Base-by-base conservation (phyloP, 2,797 vertebrate genomes). In the Chromis chromis region DNA sequence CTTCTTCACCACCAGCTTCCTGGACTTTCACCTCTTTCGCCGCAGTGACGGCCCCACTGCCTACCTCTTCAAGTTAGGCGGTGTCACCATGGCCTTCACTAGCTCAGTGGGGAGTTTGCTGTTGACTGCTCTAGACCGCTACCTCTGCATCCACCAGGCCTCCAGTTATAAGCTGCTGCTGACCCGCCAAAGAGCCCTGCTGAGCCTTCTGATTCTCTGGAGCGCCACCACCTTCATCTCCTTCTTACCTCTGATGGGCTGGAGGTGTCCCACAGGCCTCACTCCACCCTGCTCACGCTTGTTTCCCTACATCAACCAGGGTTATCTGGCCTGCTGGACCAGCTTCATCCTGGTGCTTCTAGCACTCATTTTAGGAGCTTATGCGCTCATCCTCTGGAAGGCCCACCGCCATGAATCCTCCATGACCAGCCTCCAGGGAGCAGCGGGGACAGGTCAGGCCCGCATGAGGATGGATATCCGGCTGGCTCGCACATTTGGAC, bases 51-150 rank as follows among this genome's bases (percentile, higher is more conserved):
- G 88, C 42, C 90, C 92, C 16, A 67, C 46, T 0, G 44, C 82
- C 6, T 98, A 96, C 87, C 94, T 99, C 80, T 95, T 98, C 77
- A 97, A 99, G 91, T 91, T 99, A 4, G 95, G 96, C 17, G 97
- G 97, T 0, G 97, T 99, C 82, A 98, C 92, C 65, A 88, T 96
- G 19, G 93, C 96, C 48, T 99, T 99, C 89, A 97, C 95, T 0
- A 94, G 93, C 60, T 99, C 97, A 1, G 94, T 98, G 66, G 96
- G 97, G 62, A 98, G 97, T 87, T 91, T 99, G 68, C 91, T 99
- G 82, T 91, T 99, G 76, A 98, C 96, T 0, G 96, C 97, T 7
- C 65, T 97, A 55, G 98, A 99, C 88, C 95, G 97, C 21, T 98
- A 97, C 90, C 88, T 99, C 77, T 98, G 96, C 89, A 96, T 99